Conservation (phyloP, 2,797 vertebrate genomes). For the Platalea minor region DNA sequence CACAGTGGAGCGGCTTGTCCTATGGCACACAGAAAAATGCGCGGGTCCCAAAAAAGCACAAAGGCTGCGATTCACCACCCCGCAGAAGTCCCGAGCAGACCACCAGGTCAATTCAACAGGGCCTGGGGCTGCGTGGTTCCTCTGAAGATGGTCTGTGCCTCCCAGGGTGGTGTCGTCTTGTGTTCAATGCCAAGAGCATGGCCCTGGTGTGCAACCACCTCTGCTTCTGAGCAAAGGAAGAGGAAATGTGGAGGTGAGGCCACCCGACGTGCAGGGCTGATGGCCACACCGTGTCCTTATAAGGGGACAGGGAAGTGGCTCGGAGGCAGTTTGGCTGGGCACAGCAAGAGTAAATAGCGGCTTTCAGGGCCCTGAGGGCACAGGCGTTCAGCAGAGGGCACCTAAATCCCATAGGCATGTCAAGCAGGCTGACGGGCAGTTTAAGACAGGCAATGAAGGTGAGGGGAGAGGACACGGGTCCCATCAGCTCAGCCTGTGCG, state of each 20-base stretch:
- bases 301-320: background rate
- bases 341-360: background rate
- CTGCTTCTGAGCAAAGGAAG: background rate
- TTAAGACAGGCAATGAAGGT: background rate
- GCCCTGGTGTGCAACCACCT: background rate
- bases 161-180: background rate
- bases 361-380: accelerated
- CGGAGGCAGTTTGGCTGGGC: background rate
- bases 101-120: background rate
- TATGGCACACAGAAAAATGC: background rate
- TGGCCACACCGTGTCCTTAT: background rate
- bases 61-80: background rate
- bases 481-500: background rate
- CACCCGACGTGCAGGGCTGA: background rate
- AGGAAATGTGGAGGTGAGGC: background rate
- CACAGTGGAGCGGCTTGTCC: background rate
- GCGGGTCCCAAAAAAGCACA: background rate
- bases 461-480: background rate
- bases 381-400: background rate
- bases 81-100: background rate
- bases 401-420: background rate
- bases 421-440: accelerated
- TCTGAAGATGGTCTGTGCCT: background rate
- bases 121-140: background rate
- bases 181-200: accelerated